phyloP scores from a whole-genome alignment of 2,888 invertebrate genomes.

The Pedicia rivosa region DNA sequence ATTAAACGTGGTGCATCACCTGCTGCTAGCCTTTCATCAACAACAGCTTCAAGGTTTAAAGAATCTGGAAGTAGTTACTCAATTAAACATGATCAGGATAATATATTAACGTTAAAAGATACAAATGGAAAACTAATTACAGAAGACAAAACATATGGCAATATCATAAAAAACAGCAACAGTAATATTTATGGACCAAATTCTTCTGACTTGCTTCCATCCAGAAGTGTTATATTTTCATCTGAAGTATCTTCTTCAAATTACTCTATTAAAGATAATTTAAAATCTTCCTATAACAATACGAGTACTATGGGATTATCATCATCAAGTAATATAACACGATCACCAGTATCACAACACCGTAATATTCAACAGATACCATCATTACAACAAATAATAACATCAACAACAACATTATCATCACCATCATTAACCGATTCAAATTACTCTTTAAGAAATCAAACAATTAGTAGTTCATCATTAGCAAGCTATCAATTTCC shows the following conservation, averaged over 20 bases:
- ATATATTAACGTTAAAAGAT: constrained; percentile 6
- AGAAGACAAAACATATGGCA: not conserved
- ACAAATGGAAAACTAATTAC: constrained; percentile 9
- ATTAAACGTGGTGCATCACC: constrained; percentile 31
- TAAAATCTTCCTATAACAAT: constrained; percentile 5
- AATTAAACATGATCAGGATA: constrained; percentile 11
- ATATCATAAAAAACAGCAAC: constrained; percentile 16
- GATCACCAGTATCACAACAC: constrained; percentile 16
- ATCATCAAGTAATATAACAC: constrained; percentile 23
- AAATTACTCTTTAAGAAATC: constrained; percentile 14
- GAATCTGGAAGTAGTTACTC: constrained; percentile 28
- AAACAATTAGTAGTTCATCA: constrained; percentile 14
- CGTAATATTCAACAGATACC: constrained; percentile 20
- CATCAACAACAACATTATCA: constrained; percentile 26
- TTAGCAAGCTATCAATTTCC: constrained; percentile 14
- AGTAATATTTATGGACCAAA: constrained; percentile 18
- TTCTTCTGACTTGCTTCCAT: constrained; percentile 9
- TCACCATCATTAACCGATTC: constrained; percentile 18
- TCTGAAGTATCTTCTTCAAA: constrained; percentile 1
- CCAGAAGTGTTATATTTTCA: constrained; percentile 10
- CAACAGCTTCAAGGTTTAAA: constrained; percentile 24
- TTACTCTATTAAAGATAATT: constrained; percentile 2
- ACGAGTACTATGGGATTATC: constrained; percentile 12
- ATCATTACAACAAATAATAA: constrained; percentile 25
- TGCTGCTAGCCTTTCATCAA: constrained; percentile 18